Conservation (phyloP, 2,888 invertebrate genomes). For the Cantharis rustica region DNA sequence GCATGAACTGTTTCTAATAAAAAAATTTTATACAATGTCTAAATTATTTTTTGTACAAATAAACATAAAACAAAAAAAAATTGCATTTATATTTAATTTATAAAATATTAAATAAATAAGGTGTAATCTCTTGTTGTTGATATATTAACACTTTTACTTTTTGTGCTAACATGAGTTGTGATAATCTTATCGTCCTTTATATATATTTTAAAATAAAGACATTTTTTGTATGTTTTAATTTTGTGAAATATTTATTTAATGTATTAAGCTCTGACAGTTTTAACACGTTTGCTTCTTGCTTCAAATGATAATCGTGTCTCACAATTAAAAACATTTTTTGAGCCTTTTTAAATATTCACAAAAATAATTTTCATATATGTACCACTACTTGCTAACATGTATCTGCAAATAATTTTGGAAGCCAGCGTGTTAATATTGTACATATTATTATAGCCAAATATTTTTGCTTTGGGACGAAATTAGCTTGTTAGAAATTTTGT, state of each 20-base stretch:
- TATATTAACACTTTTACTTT: neutral
- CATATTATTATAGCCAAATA: conserved; percentile 6
- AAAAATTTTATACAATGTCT: neutral
- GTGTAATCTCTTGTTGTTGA: conserved; percentile 2
- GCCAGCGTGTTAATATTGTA: neutral
- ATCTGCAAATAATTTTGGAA: neutral
- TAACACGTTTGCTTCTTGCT: neutral
- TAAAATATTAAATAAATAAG: neutral
- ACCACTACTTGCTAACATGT: neutral
- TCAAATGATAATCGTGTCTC: neutral
- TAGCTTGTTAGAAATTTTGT: conserved; percentile 20
- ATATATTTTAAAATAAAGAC: neutral
- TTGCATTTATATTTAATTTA: neutral
- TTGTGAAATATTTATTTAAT: neutral
- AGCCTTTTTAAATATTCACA: neutral
- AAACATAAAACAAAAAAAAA: neutral
- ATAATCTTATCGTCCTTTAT: neutral
- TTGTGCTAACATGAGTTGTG: neutral
- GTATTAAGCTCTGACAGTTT: neutral
- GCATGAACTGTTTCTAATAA: neutral
- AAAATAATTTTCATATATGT: neutral
- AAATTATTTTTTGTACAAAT: conserved; percentile 5
- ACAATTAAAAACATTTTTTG: neutral
- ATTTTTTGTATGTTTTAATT: neutral
- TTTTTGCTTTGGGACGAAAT: conserved; percentile 14